Evolutionary conservation across 1,140 invertebrate species (phyloP).

Genomic region (Tribolium castaneum): DNA sequence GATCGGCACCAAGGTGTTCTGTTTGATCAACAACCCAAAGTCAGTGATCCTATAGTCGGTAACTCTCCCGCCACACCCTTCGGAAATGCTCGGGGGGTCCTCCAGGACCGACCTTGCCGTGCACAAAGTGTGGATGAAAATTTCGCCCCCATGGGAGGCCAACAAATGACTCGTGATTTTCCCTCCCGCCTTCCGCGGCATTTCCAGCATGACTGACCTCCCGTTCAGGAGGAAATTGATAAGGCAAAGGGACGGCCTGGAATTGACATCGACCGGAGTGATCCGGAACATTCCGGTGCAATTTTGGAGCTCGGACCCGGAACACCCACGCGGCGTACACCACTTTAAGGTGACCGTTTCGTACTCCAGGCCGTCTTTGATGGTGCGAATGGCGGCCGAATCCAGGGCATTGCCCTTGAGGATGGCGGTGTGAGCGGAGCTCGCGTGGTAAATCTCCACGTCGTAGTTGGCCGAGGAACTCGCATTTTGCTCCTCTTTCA

Average conservation of each 20-base stretch:
- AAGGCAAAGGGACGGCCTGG: slow-evolving; percentile 92
- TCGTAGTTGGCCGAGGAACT: slow-evolving; percentile 98
- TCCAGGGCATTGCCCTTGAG: slow-evolving; percentile 71
- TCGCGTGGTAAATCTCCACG: slow-evolving; percentile 93
- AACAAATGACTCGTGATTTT: slow-evolving; percentile 94
- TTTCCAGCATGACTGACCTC: slow-evolving; percentile 93
- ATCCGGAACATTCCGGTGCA: slow-evolving; percentile 88
- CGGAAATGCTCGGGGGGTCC: slow-evolving; percentile 94
- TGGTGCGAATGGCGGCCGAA: slow-evolving; percentile 64
- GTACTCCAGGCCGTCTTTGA: slow-evolving; percentile 68
- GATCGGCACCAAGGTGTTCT: slow-evolving; percentile 82
- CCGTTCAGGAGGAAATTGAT: slow-evolving; percentile 97
- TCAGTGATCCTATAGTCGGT: slow-evolving; percentile 92
- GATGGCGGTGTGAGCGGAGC: slow-evolving; percentile 83
- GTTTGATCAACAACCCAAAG: slow-evolving; percentile 89
- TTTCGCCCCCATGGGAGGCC: slow-evolving; percentile 94
- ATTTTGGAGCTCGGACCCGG: slow-evolving; percentile 80
- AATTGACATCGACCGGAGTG: slow-evolving; percentile 96
- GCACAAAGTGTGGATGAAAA: slow-evolving; percentile 93
- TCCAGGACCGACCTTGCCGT: slow-evolving; percentile 89
- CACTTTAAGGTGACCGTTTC: slow-evolving; percentile 90
- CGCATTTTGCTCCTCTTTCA: slow-evolving; percentile 99
- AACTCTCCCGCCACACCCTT: slow-evolving; percentile 91
- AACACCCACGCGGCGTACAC: slow-evolving; percentile 92
- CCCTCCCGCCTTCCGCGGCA: slow-evolving; percentile 86